Evolutionary conservation across 2,113 vertebrate genomes (phyloP).

Genomic region (Larimichthys crocea): DNA sequence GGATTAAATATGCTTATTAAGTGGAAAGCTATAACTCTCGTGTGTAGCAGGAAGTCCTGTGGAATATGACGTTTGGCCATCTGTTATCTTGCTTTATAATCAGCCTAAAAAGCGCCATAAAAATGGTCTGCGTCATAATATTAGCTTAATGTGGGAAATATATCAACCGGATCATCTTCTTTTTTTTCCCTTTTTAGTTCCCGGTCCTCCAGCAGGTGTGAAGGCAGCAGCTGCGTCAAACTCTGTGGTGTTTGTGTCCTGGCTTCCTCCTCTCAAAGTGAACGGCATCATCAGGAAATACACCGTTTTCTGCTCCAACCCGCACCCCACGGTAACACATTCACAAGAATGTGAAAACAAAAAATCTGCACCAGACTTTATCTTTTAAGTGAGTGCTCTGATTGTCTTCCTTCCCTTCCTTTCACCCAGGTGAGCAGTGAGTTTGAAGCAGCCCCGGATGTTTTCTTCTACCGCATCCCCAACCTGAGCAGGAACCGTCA

Average conservation of each 20-base stretch:
- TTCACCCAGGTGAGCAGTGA: slow-evolving; percentile 95
- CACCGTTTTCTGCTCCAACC: slow-evolving; percentile 96
- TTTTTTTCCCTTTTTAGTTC: slow-evolving; percentile 83
- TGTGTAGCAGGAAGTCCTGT: background rate
- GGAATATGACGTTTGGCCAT: slow-evolving; percentile 1
- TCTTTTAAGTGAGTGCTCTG: background rate
- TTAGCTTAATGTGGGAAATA: slow-evolving; percentile 21
- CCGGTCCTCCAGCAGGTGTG: slow-evolving; percentile 93
- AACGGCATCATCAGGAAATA: slow-evolving; percentile 96
- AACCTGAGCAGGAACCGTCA: slow-evolving; percentile 95
- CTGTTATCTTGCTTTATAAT: slow-evolving; percentile 28
- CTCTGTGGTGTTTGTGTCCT: slow-evolving; percentile 94
- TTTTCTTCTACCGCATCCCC: slow-evolving; percentile 96
- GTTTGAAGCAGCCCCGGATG: slow-evolving; percentile 96
- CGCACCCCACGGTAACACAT: slow-evolving; percentile 91
- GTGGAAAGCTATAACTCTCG: slow-evolving; percentile 5
- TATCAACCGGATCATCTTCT: slow-evolving; percentile 6
- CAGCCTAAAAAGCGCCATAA: slow-evolving; percentile 21
- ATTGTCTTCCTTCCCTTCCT: slow-evolving; percentile 39
- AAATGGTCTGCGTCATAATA: slow-evolving; percentile 20
- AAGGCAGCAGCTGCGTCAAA: slow-evolving; percentile 94
- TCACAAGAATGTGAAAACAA: background rate
- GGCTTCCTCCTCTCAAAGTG: slow-evolving; percentile 94
- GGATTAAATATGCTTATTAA: slow-evolving; percentile 29
- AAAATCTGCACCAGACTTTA: background rate